phyloP scores from a whole-genome alignment of 2,113 vertebrate species.

The Cyprinodon brontotheroides region DNA sequence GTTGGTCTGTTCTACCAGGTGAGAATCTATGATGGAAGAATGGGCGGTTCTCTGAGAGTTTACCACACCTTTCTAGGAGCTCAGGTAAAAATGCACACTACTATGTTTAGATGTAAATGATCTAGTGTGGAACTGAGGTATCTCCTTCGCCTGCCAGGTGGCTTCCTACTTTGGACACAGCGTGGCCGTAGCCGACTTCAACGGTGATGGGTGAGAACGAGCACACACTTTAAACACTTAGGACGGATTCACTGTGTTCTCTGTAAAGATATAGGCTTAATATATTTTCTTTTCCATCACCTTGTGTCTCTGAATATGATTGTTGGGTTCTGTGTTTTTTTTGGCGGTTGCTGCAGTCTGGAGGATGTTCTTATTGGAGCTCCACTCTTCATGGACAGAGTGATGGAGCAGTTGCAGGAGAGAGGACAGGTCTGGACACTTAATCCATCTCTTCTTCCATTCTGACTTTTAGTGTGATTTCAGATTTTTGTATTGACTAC shows the following conservation, averaged over 20 bases:
- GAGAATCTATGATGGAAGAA: conserved; percentile 26
- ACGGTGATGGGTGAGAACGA: conserved; percentile 26
- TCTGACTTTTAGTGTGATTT: background rate
- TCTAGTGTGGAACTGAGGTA: background rate
- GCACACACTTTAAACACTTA: background rate
- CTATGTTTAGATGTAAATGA: background rate
- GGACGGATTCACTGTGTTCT: too few relatives aligned
- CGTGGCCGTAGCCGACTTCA: conserved; percentile 22
- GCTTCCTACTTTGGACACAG: conserved; percentile 46
- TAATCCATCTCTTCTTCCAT: background rate
- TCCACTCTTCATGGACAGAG: conserved; percentile 43
- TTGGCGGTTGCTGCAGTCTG: background rate
- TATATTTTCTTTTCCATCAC: background rate
- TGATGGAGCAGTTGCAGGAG: conserved; percentile 37
- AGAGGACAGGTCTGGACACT: conserved; percentile 29
- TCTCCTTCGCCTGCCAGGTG: conserved; percentile 25
- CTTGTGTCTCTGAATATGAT: background rate
- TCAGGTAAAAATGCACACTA: conserved; percentile 19
- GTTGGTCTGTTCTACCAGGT: conserved; percentile 13
- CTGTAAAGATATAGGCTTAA: background rate
- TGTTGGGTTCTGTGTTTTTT: background rate
- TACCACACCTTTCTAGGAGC: conserved; percentile 20
- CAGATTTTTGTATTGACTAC: background rate
- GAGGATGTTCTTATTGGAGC: conserved; percentile 37
- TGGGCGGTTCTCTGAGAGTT: background rate